Conservation (phyloP, 1,140 invertebrate genomes). For the Drosophila subobscura region DNA sequence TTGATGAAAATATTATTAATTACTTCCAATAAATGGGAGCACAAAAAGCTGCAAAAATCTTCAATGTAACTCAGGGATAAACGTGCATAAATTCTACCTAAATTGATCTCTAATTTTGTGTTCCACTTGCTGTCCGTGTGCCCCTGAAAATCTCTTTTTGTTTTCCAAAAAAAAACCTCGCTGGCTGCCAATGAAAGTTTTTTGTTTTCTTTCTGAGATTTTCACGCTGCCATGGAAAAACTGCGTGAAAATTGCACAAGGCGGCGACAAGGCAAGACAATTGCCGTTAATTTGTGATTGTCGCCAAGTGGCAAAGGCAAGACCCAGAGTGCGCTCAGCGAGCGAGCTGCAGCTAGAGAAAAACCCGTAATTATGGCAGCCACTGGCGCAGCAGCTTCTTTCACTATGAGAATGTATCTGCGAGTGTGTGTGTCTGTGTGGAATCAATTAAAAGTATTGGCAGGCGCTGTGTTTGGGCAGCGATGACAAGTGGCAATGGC, state of each 20-base stretch:
- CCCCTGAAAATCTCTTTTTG: constrained; percentile 21
- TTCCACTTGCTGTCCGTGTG: constrained; percentile 1
- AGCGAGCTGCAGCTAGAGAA: constrained; percentile 20
- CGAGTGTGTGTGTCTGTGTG: constrained; percentile 33
- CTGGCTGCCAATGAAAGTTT: constrained; percentile 63
- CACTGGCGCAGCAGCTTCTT: constrained; percentile 79
- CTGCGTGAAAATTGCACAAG: constrained; percentile 77
- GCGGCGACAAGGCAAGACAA: constrained; percentile 76
- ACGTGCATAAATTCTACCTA: too few species aligned
- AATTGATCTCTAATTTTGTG: constrained; percentile 6
- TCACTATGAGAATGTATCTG: constrained; percentile 55
- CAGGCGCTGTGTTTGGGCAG: constrained; percentile 73
- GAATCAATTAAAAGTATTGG: constrained; percentile 82
- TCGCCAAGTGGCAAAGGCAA: constrained; percentile 60
- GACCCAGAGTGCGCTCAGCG: constrained; percentile 11
- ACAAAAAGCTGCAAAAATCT: too few species aligned
- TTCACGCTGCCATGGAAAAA: constrained; percentile 66
- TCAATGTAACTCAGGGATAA: too few species aligned
- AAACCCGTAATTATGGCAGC: constrained; percentile 74
- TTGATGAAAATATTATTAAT: too few species aligned
- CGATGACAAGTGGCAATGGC: constrained; percentile 62
- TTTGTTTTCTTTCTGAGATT: constrained; percentile 42
- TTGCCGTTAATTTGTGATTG: constrained; percentile 81
- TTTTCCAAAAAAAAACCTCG: constrained; percentile 4
- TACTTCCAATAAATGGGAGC: too few species aligned